phyloP scores from a whole-genome alignment of 2,888 invertebrate species.

The Steromphala cineraria region DNA sequence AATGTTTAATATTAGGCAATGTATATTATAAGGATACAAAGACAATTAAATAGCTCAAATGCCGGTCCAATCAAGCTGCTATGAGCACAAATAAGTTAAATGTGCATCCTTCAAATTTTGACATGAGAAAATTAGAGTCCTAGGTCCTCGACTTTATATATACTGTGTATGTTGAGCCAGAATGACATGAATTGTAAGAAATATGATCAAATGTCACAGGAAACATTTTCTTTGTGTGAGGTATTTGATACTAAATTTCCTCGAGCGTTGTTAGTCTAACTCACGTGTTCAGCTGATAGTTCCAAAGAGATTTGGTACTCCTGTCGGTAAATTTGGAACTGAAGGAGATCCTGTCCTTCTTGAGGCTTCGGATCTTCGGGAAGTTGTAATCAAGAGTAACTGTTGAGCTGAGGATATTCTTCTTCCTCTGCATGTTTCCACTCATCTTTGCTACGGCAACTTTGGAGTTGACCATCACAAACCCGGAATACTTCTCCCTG shows the following conservation, averaged over 20 bases:
- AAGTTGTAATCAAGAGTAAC: slow-evolving; percentile 49
- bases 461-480: slow-evolving; percentile 9
- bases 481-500: neutral
- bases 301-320: slow-evolving; percentile 47
- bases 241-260: neutral
- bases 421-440: slow-evolving; percentile 23
- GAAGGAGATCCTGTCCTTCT: slow-evolving; percentile 49
- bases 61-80: neutral
- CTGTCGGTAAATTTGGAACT: slow-evolving; percentile 47
- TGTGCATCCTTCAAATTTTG: too few relatives aligned
- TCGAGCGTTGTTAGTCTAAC: slow-evolving; percentile 21
- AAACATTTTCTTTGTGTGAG: neutral
- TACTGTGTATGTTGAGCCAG: too few relatives aligned
- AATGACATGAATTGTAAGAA: too few relatives aligned
- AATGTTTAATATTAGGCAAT: neutral
- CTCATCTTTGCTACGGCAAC: slow-evolving; percentile 1
- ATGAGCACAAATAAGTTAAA: too few relatives aligned
- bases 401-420: slow-evolving; percentile 29
- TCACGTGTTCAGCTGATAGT: slow-evolving; percentile 47
- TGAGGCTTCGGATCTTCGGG: slow-evolving; percentile 31
- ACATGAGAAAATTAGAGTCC: too few relatives aligned
- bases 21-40: neutral
- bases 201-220: too few relatives aligned
- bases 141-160: too few relatives aligned
- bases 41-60: neutral